Evolutionary conservation across 2,888 invertebrate genomes (phyloP).

Genomic region (Drosophila cyrtoloma): DNA sequence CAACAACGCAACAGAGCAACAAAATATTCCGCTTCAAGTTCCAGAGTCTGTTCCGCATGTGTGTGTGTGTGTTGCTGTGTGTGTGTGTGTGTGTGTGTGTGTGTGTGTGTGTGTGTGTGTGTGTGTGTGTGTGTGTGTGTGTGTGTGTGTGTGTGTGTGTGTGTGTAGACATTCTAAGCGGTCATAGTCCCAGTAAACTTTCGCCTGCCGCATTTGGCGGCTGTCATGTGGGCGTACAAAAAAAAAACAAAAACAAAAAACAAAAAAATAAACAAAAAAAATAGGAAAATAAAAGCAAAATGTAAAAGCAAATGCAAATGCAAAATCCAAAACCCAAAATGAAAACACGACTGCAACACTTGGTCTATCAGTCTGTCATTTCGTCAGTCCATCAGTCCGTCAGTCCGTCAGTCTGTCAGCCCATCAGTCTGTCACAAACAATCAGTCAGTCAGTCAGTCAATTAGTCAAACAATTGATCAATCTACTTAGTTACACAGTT

Average conservation of each 20-base stretch:
- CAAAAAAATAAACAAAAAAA: neutral
- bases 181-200: conserved; percentile 82
- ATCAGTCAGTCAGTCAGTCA: neutral
- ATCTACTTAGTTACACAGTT: neutral
- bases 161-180: conserved; percentile 79
- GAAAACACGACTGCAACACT: conserved; percentile 9
- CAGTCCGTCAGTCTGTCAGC: neutral
- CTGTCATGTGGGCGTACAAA: conserved; percentile 49
- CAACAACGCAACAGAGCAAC: conserved; percentile 37
- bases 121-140: conserved; percentile 20
- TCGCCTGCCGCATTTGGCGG: conserved; percentile 71
- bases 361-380: conserved; percentile 7
- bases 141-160: conserved; percentile 23
- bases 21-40: conserved; percentile 72
- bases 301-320: conserved; percentile 14
- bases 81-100: neutral
- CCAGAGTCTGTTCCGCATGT: conserved; percentile 70
- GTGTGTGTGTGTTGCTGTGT: conserved; percentile 19
- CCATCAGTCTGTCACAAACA: neutral
- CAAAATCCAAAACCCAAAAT: conserved; percentile 2
- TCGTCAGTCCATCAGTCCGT: neutral
- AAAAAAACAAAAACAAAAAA: conserved; percentile 4
- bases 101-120: conserved; percentile 17
- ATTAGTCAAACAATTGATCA: conserved; percentile 24
- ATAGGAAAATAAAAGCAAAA: conserved; percentile 18